These are phyloP conservation scores for Lycorma delicatula DNA, from an alignment of 1,140 invertebrate species.

Conservation along the genomic window DNA sequence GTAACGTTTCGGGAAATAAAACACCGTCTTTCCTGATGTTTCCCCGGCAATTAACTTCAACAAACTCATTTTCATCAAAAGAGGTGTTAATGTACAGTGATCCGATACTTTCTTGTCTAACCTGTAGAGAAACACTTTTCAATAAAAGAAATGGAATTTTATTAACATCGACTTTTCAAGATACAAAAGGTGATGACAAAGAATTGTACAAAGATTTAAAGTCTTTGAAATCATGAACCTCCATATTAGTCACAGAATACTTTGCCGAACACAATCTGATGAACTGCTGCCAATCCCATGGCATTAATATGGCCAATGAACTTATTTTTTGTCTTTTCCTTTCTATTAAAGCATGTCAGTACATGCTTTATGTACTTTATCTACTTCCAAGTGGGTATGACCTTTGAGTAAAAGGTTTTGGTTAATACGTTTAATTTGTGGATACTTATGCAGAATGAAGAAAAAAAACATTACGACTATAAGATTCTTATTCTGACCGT, in stretches of 20 bases:
- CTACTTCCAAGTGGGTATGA: conserved; percentile 19
- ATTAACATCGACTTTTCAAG: too few species aligned
- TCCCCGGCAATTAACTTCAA: too few species aligned
- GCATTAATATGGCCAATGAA: not conserved
- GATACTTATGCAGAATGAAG: conserved; percentile 7
- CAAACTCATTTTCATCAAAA: too few species aligned
- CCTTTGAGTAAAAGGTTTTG: conserved; percentile 15
- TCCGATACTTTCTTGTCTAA: too few species aligned
- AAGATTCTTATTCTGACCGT: conserved; percentile 17
- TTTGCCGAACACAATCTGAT: conserved; percentile 1
- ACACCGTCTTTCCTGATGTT: too few species aligned
- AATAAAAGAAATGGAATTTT: too few species aligned
- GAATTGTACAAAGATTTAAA: conserved; percentile 6
- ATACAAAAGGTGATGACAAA: not conserved
- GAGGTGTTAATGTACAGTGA: too few species aligned
- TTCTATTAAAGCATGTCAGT: conserved; percentile 16
- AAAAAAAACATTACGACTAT: conserved; percentile 9
- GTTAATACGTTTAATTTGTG: conserved; percentile 10
- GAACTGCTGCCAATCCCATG: conserved; percentile 13
- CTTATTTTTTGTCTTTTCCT: conserved; percentile 10
- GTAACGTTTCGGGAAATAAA: too few species aligned
- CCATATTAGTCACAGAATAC: conserved; percentile 3
- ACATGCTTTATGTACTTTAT: conserved; percentile 12
- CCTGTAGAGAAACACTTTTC: too few species aligned
- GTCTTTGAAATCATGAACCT: conserved; percentile 13